Base-by-base conservation (phyloP, 1,140 invertebrate species). In the Temnothorax nylanderi region DNA sequence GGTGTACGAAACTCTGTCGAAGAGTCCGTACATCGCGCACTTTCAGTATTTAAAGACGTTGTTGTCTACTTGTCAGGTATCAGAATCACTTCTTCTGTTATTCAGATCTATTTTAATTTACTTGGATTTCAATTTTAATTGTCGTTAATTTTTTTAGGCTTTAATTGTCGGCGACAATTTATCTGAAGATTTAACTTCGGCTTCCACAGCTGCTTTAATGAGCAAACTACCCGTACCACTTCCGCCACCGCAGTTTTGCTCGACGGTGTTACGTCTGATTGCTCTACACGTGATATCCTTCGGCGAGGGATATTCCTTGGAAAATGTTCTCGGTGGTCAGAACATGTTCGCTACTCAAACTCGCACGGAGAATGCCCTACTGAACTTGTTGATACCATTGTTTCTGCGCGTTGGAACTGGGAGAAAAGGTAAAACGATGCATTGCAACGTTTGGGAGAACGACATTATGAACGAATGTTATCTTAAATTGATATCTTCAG, bases 321-420 rank as follows among this genome's bases (percentile, higher is more conserved):
- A 99, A 93, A 98, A 99, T 93, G 98, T 99, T 60, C 99, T 99
- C 95, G 98, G 98, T 64, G 97, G 98, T 34, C 97, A 97, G 71
- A 96, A 98, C 3, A 96, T 98, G 89, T 99, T 99, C 92, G 97
- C 97, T n/a, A 97, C 97, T 13, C 97, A 98, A 93, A 98, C 99
- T 82, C 98, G 99, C 94, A 98, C 98, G 11, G 99, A 99, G 96
- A 99, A 98, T 91, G 98, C 99, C 95, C 96, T 99, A 5, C 97
- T 99, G 95, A 99, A 99, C 96, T 96, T 99, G 84, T 97, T 99
- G 54, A 98, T 99, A 96, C 99, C 99, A 2, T 95, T 99, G 67
- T 99, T 99, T 95, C 96, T 99, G 71, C 96, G 98, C 89, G 98
- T 99, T 41, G 99, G 99, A 41, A 98, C 98, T 94, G 98, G 99